phyloP scores from a whole-genome alignment of 2,888 invertebrate species.

The Nebria brevicollis region DNA sequence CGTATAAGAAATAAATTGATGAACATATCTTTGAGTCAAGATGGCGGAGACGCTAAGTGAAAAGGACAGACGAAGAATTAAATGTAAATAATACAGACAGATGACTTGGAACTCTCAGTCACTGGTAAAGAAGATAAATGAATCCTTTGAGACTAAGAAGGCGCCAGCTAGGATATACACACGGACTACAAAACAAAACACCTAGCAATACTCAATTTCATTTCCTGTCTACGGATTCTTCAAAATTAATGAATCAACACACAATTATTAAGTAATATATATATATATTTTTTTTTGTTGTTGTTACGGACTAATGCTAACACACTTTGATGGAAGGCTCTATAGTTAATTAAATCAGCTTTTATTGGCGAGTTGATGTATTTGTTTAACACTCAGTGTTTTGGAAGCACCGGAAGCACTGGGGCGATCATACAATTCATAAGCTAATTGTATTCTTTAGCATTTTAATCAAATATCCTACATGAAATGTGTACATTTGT shows the following conservation, averaged over 20 bases:
- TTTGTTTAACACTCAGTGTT: too few species aligned
- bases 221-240: conserved; percentile 41
- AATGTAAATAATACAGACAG: conserved; percentile 47
- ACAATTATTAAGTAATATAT: background rate
- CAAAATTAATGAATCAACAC: conserved; percentile 45
- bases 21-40: conserved; percentile 12
- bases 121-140: conserved; percentile 47
- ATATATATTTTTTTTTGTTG: too few species aligned
- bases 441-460: too few species aligned
- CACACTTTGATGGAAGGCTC: too few species aligned
- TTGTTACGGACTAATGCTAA: too few species aligned
- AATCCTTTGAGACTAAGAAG: background rate
- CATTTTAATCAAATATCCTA: too few species aligned
- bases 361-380: too few species aligned
- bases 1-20: background rate
- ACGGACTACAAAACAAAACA: background rate
- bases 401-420: too few species aligned
- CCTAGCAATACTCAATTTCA: conserved; percentile 1
- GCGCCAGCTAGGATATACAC: background rate
- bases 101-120: conserved; percentile 45
- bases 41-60: conserved; percentile 26
- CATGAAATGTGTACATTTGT: too few species aligned
- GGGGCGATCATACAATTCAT: too few species aligned
- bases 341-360: too few species aligned
- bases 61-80: conserved; percentile 46